Percentiles rank a stretch among this genome's conserved stretches.
phyloP scores from a whole-genome alignment of 2,797 vertebrate genomes.

The Arvicola amphibius region DNA sequence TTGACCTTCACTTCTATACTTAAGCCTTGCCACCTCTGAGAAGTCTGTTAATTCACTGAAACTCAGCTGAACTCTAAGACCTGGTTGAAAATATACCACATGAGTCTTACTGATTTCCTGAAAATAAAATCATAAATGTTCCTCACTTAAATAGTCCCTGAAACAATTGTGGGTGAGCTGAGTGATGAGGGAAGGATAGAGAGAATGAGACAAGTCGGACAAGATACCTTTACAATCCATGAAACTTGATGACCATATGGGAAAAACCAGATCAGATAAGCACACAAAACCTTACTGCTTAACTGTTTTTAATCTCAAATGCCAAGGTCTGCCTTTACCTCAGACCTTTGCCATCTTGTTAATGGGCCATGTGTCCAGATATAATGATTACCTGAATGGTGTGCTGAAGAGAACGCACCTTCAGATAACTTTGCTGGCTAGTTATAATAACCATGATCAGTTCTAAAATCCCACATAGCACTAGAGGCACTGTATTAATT shows the following conservation, averaged over 20 bases:
- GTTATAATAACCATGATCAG: not conserved
- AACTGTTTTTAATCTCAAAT: not conserved
- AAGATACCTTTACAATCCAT: not conserved
- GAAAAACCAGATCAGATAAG: not conserved
- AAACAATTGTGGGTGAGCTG: not conserved
- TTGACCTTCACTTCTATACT: not conserved
- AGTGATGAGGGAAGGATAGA: not conserved
- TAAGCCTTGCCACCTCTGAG: not conserved
- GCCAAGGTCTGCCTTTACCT: not conserved
- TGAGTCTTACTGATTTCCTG: not conserved
- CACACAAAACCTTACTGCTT: not conserved
- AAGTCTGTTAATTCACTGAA: not conserved
- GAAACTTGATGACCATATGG: not conserved
- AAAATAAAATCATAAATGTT: not conserved
- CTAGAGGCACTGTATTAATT: not conserved
- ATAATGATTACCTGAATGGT: not conserved
- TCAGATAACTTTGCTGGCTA: not conserved
- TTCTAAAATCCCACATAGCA: slow-evolving; percentile 1
- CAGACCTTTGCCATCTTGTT: not conserved
- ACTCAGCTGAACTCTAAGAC: not conserved
- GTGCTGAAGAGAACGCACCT: not conserved
- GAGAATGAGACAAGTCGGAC: no score
- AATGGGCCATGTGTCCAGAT: not conserved
- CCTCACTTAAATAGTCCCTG: not conserved
- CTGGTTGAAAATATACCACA: not conserved